Conservation (phyloP, 2,113 vertebrate genomes). For the Sakesphorus luctuosus region DNA sequence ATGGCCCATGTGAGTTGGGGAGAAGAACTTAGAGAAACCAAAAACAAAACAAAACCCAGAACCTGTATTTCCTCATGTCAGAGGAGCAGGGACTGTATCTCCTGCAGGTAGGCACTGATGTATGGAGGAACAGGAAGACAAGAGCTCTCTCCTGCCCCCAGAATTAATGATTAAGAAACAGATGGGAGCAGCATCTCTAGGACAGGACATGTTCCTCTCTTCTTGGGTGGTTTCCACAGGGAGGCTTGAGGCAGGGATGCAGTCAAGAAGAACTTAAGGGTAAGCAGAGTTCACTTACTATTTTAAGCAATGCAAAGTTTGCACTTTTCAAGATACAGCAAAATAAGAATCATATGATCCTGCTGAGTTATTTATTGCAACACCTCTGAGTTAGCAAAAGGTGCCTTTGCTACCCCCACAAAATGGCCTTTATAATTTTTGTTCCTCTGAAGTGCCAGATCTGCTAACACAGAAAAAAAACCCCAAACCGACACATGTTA, state of each 20-base stretch:
- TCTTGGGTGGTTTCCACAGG: neutral
- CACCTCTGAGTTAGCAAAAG: constrained; percentile 26
- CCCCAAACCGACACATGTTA: neutral
- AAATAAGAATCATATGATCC: neutral
- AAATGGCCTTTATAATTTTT: neutral
- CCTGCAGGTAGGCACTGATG: neutral
- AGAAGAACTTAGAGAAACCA: neutral
- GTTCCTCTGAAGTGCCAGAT: neutral
- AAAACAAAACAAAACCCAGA: neutral
- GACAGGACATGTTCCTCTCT: neutral
- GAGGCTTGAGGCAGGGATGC: neutral
- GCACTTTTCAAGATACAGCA: neutral
- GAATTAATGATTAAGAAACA: neutral
- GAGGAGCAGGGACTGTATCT: neutral
- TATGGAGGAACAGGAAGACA: neutral
- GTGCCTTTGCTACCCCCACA: neutral
- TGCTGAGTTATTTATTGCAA: constrained; percentile 1
- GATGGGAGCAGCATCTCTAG: neutral
- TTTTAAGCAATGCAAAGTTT: constrained; percentile 16
- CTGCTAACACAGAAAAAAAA: neutral
- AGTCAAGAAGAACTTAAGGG: neutral
- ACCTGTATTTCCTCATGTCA: neutral
- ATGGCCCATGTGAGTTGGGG: neutral
- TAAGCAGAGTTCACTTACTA: neutral
- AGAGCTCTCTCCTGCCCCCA: neutral